Evolutionary conservation across 2,113 vertebrate genomes (phyloP).

Genomic region (Ceratotherium simum): DNA sequence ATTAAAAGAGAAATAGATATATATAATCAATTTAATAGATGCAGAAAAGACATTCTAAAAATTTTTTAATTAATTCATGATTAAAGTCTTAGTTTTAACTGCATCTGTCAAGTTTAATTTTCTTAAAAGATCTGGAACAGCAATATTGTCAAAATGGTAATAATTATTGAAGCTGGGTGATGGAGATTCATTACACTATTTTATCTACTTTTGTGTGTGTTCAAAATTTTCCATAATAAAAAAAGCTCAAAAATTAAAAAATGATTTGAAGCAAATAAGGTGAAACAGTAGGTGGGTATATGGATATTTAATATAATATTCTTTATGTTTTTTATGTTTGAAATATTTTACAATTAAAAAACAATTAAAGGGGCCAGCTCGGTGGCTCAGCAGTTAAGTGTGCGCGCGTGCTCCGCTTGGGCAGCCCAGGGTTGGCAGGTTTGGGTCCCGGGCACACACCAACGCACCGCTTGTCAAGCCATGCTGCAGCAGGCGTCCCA

Average conservation of each 20-base stretch:
- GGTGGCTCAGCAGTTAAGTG: too few species aligned
- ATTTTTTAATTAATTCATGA: neutral
- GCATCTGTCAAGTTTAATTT: conserved; percentile 24
- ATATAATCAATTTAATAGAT: neutral
- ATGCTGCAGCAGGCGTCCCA: too few species aligned
- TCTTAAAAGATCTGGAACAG: neutral
- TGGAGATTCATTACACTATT: neutral
- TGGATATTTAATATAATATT: neutral
- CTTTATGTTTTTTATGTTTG: neutral
- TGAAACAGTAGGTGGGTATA: neutral
- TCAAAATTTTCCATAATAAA: conserved; percentile 26
- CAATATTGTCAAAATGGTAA: conserved; percentile 33
- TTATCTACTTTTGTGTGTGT: neutral
- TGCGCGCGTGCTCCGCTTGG: too few species aligned
- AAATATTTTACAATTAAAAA: conserved; percentile 37
- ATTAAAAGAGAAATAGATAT: neutral
- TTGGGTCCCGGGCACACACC: too few species aligned
- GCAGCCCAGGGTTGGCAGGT: too few species aligned
- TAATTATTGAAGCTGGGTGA: neutral
- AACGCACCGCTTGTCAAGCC: too few species aligned
- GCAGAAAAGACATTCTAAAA: neutral
- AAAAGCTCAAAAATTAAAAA: neutral
- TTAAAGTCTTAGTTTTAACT: conserved; percentile 16
- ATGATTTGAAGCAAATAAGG: conserved; percentile 2
- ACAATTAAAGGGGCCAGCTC: neutral